Conservation (phyloP, 2,888 invertebrate genomes). For the Ceriagrion tenellum region DNA sequence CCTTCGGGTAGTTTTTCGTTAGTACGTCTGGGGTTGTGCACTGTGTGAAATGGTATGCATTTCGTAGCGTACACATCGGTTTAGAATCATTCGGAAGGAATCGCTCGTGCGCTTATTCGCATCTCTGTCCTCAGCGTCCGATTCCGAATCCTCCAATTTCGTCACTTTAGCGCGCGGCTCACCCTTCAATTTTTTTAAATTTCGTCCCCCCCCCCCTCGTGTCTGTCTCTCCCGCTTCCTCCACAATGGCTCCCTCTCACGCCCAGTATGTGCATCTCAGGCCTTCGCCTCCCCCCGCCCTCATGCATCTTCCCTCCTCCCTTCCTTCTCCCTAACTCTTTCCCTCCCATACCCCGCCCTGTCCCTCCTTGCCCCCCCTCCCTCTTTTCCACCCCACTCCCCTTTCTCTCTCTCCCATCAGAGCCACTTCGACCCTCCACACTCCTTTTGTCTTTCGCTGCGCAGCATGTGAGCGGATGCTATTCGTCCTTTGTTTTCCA, state of each 20-base stretch:
- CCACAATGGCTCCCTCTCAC: not conserved
- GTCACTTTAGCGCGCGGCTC: constrained; percentile 26
- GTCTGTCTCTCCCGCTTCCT: not conserved
- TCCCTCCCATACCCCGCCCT: not conserved
- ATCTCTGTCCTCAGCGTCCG: not conserved
- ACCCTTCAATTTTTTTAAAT: not conserved
- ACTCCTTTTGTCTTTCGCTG: constrained; percentile 58
- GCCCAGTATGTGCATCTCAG: not conserved
- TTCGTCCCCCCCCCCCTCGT: not conserved
- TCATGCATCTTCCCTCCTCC: not conserved
- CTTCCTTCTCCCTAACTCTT: not conserved
- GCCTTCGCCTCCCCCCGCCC: not conserved
- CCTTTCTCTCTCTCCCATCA: constrained; percentile 24
- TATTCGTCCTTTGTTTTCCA: constrained; percentile 58
- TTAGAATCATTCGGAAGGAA: not conserved
- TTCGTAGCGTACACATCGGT: not conserved
- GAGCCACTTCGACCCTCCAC: constrained; percentile 41
- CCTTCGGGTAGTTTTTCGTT: too few relatives aligned
- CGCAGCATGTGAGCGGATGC: constrained; percentile 60
- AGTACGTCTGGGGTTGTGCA: too few relatives aligned
- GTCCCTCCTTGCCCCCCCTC: not conserved
- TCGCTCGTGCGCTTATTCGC: not conserved
- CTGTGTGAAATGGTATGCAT: not conserved
- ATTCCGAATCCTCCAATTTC: constrained; percentile 26
- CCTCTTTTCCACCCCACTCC: not conserved